A percentile compares a stretch with the other conserved stretches of the same genome.
These are phyloP conservation scores for Gallinago jamesoni DNA, from an alignment of 2,113 vertebrate species.

Conservation along the genomic window DNA sequence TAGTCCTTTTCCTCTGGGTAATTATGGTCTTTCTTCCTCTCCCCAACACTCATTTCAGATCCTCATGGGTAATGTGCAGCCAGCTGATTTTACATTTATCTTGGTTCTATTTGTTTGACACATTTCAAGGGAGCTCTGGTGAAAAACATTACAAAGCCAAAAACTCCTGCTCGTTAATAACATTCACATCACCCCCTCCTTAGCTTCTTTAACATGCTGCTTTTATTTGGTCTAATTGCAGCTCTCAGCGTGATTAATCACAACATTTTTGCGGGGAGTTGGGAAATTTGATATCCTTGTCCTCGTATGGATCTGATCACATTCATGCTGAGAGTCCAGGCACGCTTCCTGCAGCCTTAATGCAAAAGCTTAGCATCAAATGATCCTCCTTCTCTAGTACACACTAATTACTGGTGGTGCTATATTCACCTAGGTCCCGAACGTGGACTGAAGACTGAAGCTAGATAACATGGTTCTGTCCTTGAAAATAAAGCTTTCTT, in stretches of 20 bases:
- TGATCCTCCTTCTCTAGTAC: background rate
- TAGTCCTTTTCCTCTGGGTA: slow-evolving; percentile 32
- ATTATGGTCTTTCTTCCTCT: slow-evolving; percentile 35
- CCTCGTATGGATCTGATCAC: slow-evolving; percentile 41
- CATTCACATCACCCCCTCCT: slow-evolving; percentile 10
- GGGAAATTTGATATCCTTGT: slow-evolving; percentile 35
- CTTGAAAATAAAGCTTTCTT: background rate
- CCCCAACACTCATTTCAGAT: background rate
- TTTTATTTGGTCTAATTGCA: slow-evolving; percentile 61
- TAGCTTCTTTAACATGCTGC: slow-evolving; percentile 21
- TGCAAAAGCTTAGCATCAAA: background rate
- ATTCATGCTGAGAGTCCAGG: slow-evolving; percentile 17
- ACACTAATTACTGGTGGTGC: background rate
- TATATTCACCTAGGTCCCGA: background rate
- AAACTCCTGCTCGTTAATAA: slow-evolving; percentile 6
- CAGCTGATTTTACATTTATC: slow-evolving; percentile 27
- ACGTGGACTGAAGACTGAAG: background rate
- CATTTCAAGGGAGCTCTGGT: background rate
- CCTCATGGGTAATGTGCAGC: background rate
- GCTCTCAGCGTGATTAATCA: slow-evolving; percentile 41
- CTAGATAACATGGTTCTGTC: background rate
- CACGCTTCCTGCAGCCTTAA: background rate
- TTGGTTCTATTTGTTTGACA: slow-evolving; percentile 17
- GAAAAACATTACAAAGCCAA: background rate
- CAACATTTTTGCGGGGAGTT: slow-evolving; percentile 21